Evolutionary conservation across 2,888 invertebrate genomes (phyloP), one percentile per base, ranked within the genome.

Genomic region (Parochlus steinenii): DNA sequence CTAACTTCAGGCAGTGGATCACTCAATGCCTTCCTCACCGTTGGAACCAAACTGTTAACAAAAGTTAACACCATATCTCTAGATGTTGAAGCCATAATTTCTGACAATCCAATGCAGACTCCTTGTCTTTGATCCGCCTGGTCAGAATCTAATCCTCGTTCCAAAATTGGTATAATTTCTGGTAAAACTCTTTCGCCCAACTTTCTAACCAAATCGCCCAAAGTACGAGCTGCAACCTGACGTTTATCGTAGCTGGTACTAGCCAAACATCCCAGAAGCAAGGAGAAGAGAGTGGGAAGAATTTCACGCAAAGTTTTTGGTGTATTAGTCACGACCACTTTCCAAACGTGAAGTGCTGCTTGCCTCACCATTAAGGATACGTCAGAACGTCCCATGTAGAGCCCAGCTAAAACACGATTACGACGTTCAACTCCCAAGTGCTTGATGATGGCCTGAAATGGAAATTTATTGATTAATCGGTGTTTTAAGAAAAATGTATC

Each of bases 291-390:
- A 1, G 92, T 90, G 5, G 92, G 89, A 43, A 98, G 65, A 49
- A 98, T 95, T 68, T 97, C 97, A 41, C 90, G 70, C 28, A 98
- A 64, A 0, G 97, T 97, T 54, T 90, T 73, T 1, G 97, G 97
- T 0, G 97, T 98, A 56, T 98, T 97, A 2, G 93, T 86, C 2
- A 98, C 97, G 2, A 98, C 92, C 44, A 97, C 87, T 67, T 98
- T 98, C 98, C 98, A 98, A 1, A 98, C 97, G 56, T 98, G 98
- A 38, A 95, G 69, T 6, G 98, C 93, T 1, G 95, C 87, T 63
- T 97, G 97, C 0, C 97, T 71, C 16, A 97, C 97, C 79, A 92
- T 85, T 33, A 95, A 64, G 3, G 95, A 90, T 1, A 93, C 92
- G 53, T 98, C 97, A 33, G 92, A 92, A 37, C 97, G 67, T 3